Evolutionary conservation across 2,113 vertebrate species (phyloP).

Genomic region (Tautogolabrus adspersus): DNA sequence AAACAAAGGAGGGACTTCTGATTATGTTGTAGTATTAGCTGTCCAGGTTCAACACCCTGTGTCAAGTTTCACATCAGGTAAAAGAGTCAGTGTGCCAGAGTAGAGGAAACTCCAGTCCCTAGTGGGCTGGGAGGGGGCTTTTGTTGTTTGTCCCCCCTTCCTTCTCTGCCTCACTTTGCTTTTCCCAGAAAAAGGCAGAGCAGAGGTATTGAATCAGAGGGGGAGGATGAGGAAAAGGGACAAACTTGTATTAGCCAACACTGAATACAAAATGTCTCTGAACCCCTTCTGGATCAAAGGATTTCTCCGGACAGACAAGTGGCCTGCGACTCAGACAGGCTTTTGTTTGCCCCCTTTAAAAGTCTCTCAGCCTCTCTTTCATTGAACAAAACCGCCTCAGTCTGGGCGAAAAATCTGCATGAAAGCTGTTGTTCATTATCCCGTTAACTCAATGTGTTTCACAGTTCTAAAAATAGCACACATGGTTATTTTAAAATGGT

Average conservation of each 20-base stretch:
- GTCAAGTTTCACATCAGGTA: conserved; percentile 61
- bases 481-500: conserved; percentile 13
- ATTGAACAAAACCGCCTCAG: conserved; percentile 41
- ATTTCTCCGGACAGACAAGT: conserved; percentile 41
- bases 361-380: conserved; percentile 35
- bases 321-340: conserved; percentile 15
- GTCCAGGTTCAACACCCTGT: conserved; percentile 23
- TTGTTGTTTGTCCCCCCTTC: conserved; percentile 34
- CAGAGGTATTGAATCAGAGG: neutral
- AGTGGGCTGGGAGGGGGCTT: neutral
- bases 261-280: conserved; percentile 24
- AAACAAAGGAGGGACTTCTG: neutral
- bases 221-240: neutral
- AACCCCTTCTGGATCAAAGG: conserved; percentile 32
- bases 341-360: conserved; percentile 25
- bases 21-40: conserved; percentile 52
- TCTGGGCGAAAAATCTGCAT: conserved; percentile 29
- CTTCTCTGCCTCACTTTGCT: conserved; percentile 25
- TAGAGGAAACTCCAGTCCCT: conserved; percentile 45
- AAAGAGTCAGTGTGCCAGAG: conserved; percentile 64
- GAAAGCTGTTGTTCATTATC: conserved; percentile 34
- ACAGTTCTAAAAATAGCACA: conserved; percentile 38
- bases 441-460: conserved; percentile 19
- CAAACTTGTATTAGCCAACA: conserved; percentile 20
- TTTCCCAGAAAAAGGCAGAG: conserved; percentile 53